These are phyloP conservation scores for Xiphias gladius DNA, from an alignment of 2,113 vertebrate genomes.

Conservation along the genomic window DNA sequence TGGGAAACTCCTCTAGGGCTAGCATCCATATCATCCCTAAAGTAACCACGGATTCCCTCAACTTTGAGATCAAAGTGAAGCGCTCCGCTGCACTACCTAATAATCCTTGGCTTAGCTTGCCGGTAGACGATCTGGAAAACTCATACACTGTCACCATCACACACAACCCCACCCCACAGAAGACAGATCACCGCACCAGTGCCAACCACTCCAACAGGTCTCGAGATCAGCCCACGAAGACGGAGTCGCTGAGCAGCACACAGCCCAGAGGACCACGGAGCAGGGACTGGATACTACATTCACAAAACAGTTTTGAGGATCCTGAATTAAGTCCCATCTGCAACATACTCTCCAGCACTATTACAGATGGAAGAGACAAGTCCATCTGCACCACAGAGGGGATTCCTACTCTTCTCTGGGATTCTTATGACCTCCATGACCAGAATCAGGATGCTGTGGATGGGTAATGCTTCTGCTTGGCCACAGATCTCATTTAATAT, in stretches of 20 bases:
- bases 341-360: slow-evolving; percentile 78
- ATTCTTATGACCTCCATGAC: slow-evolving; percentile 81
- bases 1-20: slow-evolving; percentile 41
- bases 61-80: slow-evolving; percentile 81
- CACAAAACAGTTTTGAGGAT: slow-evolving; percentile 52
- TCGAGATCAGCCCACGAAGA: slow-evolving; percentile 49
- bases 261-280: not conserved
- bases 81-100: slow-evolving; percentile 59
- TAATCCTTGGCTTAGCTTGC: slow-evolving; percentile 85
- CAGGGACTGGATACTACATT: not conserved
- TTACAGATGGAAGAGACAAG: slow-evolving; percentile 65
- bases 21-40: slow-evolving; percentile 76
- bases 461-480: slow-evolving; percentile 54
- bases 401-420: slow-evolving; percentile 75
- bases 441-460: slow-evolving; percentile 58
- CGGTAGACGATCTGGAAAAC: slow-evolving; percentile 78
- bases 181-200: not conserved
- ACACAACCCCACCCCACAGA: slow-evolving; percentile 43
- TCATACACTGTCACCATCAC: slow-evolving; percentile 80
- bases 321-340: slow-evolving; percentile 60
- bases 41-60: slow-evolving; percentile 59
- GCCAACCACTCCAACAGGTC: not conserved
- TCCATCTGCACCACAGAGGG: slow-evolving; percentile 51
- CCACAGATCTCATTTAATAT: not conserved
- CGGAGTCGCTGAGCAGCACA: not conserved